A percentile compares a stretch with the other conserved stretches of the same genome.
These are phyloP conservation scores for Sebastes nivosus DNA, from an alignment of 2,797 vertebrate species.

Conservation along the genomic window DNA sequence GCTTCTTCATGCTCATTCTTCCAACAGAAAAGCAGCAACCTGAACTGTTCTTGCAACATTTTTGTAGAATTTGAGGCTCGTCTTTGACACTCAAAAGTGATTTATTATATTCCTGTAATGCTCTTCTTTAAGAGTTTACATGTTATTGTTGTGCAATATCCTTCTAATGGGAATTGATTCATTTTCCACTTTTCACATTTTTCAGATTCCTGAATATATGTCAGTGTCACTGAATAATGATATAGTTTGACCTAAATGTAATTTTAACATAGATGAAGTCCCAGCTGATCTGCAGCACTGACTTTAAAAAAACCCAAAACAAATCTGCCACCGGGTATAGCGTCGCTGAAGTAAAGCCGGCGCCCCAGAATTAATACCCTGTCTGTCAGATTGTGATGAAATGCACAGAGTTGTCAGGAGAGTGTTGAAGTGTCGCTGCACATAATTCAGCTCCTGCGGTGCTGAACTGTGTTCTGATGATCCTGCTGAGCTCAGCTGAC, in stretches of 20 bases:
- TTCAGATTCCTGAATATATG: neutral
- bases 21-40: neutral
- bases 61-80: neutral
- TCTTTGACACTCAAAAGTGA: neutral
- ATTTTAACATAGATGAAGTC: neutral
- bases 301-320: neutral
- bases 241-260: neutral
- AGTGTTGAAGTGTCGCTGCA: slow-evolving; percentile 37
- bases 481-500: slow-evolving; percentile 59
- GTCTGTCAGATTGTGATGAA: slow-evolving; percentile 41
- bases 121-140: neutral
- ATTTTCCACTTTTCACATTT: neutral
- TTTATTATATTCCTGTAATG: neutral
- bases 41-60: neutral
- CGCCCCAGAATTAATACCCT: slow-evolving; percentile 18
- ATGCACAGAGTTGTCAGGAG: slow-evolving; percentile 31
- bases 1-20: neutral
- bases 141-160: neutral
- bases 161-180: neutral
- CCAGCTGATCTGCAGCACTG: neutral
- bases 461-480: slow-evolving; percentile 28
- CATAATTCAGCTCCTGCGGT: slow-evolving; percentile 17
- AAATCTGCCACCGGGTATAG: neutral
- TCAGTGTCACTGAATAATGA: neutral
- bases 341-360: slow-evolving; percentile 2